These are phyloP conservation scores for Catharus fuscescens DNA, from an alignment of 2,113 vertebrate genomes.

Conservation along the genomic window DNA sequence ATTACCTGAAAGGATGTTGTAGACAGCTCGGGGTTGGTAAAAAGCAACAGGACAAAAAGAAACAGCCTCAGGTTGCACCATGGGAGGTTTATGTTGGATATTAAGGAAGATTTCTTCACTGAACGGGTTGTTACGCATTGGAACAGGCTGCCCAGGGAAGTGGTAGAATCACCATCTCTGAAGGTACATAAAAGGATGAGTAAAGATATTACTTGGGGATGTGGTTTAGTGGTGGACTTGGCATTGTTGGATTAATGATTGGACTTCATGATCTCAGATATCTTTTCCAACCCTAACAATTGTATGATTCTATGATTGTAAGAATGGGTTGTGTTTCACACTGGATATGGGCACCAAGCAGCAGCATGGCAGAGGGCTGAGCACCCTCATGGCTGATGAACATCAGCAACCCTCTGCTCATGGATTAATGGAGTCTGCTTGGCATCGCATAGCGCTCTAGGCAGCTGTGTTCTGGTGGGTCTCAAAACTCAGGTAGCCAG, in stretches of 20 bases:
- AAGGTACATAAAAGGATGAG: neutral
- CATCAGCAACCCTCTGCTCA: neutral
- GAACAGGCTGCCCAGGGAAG: neutral
- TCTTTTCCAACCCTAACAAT: neutral
- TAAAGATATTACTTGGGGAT: too few relatives aligned
- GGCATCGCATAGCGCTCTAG: accelerated
- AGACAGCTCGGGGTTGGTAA: neutral
- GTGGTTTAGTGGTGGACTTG: neutral
- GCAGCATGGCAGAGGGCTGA: accelerated
- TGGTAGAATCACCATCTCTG: neutral
- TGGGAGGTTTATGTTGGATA: neutral
- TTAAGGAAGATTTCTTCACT: neutral
- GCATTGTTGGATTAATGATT: neutral
- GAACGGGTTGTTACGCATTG: accelerated
- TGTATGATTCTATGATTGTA: neutral
- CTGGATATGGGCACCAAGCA: neutral
- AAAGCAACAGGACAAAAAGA: neutral
- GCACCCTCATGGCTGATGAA: neutral
- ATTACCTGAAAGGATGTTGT: neutral
- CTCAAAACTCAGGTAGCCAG: neutral
- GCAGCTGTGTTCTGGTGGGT: neutral
- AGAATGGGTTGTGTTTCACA: neutral
- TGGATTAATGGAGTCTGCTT: too few relatives aligned
- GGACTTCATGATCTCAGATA: neutral
- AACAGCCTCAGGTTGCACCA: neutral